Percentiles rank a stretch among this genome's conserved stretches.
phyloP scores from a whole-genome alignment of 2,888 invertebrate species.

The Nasonia oneida region DNA sequence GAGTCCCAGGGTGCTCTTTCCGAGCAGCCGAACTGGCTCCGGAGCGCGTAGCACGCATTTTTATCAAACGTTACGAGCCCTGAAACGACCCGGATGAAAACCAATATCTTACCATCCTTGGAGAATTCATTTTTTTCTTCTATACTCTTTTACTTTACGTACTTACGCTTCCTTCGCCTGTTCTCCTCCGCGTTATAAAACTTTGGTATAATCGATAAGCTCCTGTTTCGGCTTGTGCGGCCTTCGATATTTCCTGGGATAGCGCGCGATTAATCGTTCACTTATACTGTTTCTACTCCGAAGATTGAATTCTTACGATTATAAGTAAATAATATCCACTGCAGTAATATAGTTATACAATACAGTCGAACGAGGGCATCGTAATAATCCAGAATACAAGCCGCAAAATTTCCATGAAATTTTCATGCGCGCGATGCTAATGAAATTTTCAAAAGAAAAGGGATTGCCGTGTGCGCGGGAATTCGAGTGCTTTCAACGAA shows the following conservation, averaged over 20 bases:
- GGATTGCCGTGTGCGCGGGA: conserved; percentile 1
- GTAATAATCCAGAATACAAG: conserved; percentile 28
- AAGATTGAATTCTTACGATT: too few species aligned
- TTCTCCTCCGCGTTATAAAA: not conserved
- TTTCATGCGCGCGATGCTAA: conserved; percentile 46
- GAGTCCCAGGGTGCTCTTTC: conserved; percentile 77
- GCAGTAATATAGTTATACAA: not conserved
- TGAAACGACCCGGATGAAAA: conserved; percentile 78
- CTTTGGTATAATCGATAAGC: not conserved
- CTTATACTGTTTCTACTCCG: too few species aligned
- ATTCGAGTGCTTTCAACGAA: conserved; percentile 56
- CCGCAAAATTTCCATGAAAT: conserved; percentile 51
- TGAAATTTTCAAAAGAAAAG: conserved; percentile 51
- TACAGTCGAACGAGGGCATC: not conserved
- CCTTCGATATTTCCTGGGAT: not conserved
- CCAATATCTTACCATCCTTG: conserved; percentile 77
- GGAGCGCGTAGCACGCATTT: conserved; percentile 79
- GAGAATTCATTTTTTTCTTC: conserved; percentile 72
- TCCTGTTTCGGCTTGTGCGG: not conserved
- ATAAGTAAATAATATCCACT: too few species aligned
- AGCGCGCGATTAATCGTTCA: too few species aligned
- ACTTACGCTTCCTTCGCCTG: conserved; percentile 66
- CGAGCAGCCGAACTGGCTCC: conserved; percentile 72
- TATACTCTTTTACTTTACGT: conserved; percentile 61
- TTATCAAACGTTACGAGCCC: conserved; percentile 79